These are phyloP conservation scores for Cherax quadricarinatus DNA, from an alignment of 1,140 invertebrate genomes.

Conservation along the genomic window DNA sequence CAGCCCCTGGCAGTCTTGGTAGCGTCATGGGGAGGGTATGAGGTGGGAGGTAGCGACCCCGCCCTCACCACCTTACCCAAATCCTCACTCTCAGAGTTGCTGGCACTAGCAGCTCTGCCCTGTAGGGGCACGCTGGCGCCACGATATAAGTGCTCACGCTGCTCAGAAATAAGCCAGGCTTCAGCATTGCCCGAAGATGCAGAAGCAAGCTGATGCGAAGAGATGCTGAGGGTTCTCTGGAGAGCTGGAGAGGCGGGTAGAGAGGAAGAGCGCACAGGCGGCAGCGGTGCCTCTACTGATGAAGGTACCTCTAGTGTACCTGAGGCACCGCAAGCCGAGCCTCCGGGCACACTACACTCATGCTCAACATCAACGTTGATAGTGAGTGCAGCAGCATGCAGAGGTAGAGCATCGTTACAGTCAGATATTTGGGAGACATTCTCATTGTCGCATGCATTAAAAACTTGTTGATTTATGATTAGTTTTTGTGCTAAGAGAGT, in stretches of 20 bases:
- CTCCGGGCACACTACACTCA: neutral
- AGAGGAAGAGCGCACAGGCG: constrained; percentile 54
- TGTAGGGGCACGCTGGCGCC: constrained; percentile 41
- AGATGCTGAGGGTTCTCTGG: constrained; percentile 9
- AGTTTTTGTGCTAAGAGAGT: constrained; percentile 15
- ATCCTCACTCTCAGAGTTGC: constrained; percentile 38
- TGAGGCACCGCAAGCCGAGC: neutral
- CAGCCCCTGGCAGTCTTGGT: neutral
- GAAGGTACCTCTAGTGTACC: neutral
- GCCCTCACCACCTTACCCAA: constrained; percentile 20
- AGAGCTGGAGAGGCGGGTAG: constrained; percentile 45
- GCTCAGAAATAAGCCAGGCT: neutral
- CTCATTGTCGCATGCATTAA: constrained; percentile 30
- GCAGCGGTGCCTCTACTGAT: constrained; percentile 21
- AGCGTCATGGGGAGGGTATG: constrained; percentile 14
- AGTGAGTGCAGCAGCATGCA: constrained; percentile 6
- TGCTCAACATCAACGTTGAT: neutral
- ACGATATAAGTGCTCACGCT: neutral
- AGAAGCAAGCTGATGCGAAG: neutral
- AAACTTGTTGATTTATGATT: constrained; percentile 21
- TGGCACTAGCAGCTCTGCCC: constrained; percentile 1
- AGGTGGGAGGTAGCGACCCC: constrained; percentile 45
- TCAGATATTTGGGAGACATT: constrained; percentile 13
- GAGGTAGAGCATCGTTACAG: constrained; percentile 14
- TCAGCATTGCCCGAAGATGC: constrained; percentile 1